Evolutionary conservation across 2,888 invertebrate genomes (phyloP), one percentile per base, ranked within the genome.

Genomic region (Tetranychus piercei): DNA sequence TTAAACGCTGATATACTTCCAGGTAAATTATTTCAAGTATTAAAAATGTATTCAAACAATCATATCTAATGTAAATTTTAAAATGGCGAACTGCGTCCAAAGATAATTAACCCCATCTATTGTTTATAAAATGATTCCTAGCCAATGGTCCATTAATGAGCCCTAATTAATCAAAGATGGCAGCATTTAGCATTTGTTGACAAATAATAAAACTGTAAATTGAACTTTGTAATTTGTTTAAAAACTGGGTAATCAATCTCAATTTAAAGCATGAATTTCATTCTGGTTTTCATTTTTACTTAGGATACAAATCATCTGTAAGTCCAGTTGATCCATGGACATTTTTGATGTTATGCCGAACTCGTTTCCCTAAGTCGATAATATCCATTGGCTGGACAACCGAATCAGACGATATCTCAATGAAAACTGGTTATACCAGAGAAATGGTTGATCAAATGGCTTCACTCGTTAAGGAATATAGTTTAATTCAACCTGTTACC

Each of bases 321-420:
- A n/a, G 75, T 75, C 78, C 79, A 6, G 78, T 79, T 23, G 79
- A 79, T 44, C 74, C 79, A 15, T 79, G 79, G 79, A 79, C 79
- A n/a, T 79, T 79, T 72, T 75, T 79, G 23, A 79, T 79, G 55
- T 66, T 79, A 34, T 78, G 78, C 70, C 74, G 79, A 71, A 79
- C 79, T 8, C 77, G 79, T 23, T 79, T 79, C 66, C 79, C 79
- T 4, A 76, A 78, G 34, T 77, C 78, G 18, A 79, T 78, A 73
- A 78, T 79, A 44, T 79, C 79, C 8, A 78, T 79, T 18, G 79
- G 79, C 5, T 79, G 79, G 79, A 78, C 78, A 8, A 79, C 78
- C 18, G 76, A 78, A 64, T 34, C 77, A 7, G 72, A 75, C 34
- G 75, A 75, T 9, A 44, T 67, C 1, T 55, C 73, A 18, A 66